Evolutionary conservation across 2,797 vertebrate species (phyloP).

Genomic region (Megalops cyprinoides): DNA sequence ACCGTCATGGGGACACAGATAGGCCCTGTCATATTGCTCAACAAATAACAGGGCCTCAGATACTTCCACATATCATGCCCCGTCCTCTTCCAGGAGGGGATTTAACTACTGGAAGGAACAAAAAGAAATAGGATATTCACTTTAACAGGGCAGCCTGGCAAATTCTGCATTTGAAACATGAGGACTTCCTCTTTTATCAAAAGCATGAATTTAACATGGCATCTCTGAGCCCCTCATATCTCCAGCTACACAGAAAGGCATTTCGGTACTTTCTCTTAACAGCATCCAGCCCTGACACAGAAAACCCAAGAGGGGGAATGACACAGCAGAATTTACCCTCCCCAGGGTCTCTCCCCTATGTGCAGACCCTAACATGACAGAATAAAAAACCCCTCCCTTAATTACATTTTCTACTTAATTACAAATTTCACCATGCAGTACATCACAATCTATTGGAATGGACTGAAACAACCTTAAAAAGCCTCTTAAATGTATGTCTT

Average conservation of each 20-base stretch:
- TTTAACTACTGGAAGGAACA: background rate
- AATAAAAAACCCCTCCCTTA: background rate
- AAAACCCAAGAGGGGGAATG: conserved; percentile 22
- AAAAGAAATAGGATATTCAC: background rate
- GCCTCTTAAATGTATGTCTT: too few relatives aligned
- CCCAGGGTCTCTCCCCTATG: background rate
- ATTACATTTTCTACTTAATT: too few relatives aligned
- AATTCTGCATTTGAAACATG: background rate
- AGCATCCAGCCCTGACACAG: too few relatives aligned
- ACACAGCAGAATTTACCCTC: conserved; percentile 13
- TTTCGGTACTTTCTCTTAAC: background rate
- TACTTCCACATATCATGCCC: background rate
- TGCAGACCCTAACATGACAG: background rate
- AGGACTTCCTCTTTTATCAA: background rate
- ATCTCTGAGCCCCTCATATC: background rate
- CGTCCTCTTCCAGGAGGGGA: background rate
- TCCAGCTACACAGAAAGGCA: background rate
- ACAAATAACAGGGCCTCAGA: background rate
- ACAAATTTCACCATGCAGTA: background rate
- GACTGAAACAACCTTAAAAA: too few relatives aligned
- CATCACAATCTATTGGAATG: too few relatives aligned
- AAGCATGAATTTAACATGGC: too few relatives aligned
- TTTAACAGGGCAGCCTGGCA: too few relatives aligned
- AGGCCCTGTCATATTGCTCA: background rate
- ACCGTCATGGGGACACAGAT: too few relatives aligned